Evolutionary conservation across 2,113 vertebrate genomes (phyloP), one percentile per base, ranked within the genome.

Genomic region (Mesembrinibis cayennensis): DNA sequence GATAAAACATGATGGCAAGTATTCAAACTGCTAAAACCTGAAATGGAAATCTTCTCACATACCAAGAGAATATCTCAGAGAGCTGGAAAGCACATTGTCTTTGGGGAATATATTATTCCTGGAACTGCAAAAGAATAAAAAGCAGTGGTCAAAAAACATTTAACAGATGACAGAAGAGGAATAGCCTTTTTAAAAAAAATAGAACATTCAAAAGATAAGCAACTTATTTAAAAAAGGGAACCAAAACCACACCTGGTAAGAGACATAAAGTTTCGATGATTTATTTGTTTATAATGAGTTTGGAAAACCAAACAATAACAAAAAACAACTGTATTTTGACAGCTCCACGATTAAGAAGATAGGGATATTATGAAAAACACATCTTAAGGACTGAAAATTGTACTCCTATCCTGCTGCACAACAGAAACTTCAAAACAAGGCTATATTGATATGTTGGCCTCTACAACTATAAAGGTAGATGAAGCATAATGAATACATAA

Each of bases 361-460:
- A 49, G 1, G 12, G 8, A 25, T 44, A 45, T 7, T 38, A 25
- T 13, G 5, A 59, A 40, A 79, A 85, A 16, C 7, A 2, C 19
- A 26, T 30, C 7, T 53, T 76, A 72, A 38, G 14, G 7, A 50
- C 26, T 47, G 20, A 65, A 70, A 79, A 47, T 17, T 71, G 3
- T 71, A 61, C 8, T 52, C 2, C 4, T 4, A 32, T 21, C 10
- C 17, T 45, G 12, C 30, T n/a, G 22, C 6, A 14, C 5, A 56
- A 32, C 6, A 45, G 44, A 81, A 53, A 13, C 29, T 59, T 34
- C 21, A 30, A 44, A 79, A 74, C 11, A 74, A 81, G 65, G 4
- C 6, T 88, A 1, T 25, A 30, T 18, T 6, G 7, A n/a, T 65
- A 38, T 2, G 0, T 12, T 61, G 40, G 3, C 10, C 27, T 27